These are phyloP conservation scores for Pseudocheirus occidentalis DNA, from an alignment of 2,797 vertebrate species.

Conservation along the genomic window DNA sequence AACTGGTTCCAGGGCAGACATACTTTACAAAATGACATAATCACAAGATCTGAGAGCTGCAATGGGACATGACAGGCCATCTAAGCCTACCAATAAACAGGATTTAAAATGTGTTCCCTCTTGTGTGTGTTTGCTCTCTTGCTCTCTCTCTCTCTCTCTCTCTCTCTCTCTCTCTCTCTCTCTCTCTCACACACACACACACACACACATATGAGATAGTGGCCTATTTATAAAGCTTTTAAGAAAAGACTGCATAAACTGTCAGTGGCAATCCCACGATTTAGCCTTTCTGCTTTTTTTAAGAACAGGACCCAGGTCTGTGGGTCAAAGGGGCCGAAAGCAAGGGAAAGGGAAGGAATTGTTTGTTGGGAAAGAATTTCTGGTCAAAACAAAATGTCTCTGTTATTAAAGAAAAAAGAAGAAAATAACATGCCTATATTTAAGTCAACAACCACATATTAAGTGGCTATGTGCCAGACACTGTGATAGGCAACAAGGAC, in stretches of 20 bases:
- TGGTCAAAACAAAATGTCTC: neutral
- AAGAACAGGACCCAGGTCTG: neutral
- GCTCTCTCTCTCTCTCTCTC: too few relatives aligned
- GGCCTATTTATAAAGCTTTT: fast-evolving
- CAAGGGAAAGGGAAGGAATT: neutral
- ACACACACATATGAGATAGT: neutral
- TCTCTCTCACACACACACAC: too few relatives aligned
- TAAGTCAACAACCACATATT: neutral
- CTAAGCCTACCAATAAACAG: neutral
- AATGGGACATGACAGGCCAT: neutral
- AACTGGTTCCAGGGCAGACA: neutral
- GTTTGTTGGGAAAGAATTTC: neutral
- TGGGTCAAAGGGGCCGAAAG: neutral
- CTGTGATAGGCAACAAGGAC: neutral
- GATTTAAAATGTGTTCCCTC: neutral
- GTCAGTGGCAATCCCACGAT: neutral
- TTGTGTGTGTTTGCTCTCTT: too few relatives aligned
- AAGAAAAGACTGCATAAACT: neutral
- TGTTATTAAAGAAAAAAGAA: too few relatives aligned
- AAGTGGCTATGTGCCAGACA: neutral
- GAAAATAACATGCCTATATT: neutral
- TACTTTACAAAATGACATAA: too few relatives aligned
- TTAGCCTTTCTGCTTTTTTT: neutral
- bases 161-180: too few relatives aligned
- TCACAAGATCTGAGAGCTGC: neutral